Evolutionary conservation across 1,140 invertebrate species (phyloP).

Genomic region (Drosophila varians): DNA sequence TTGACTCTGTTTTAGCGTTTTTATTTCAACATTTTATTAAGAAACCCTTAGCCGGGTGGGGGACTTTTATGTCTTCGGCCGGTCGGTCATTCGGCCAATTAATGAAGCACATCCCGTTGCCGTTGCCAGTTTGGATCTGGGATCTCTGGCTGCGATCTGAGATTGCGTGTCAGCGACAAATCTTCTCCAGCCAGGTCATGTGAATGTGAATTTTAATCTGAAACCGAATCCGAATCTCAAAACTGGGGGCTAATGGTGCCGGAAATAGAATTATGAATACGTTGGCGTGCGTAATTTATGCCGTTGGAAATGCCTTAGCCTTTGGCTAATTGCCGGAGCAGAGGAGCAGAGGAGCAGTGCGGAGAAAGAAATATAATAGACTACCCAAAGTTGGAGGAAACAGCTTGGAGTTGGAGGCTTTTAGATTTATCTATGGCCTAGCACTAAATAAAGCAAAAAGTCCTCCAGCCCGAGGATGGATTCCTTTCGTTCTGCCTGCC

Average conservation of each 20-base stretch:
- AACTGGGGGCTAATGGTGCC: conserved; percentile 67
- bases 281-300: conserved; percentile 78
- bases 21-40: conserved; percentile 74
- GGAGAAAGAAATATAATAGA: background rate
- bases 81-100: conserved; percentile 49
- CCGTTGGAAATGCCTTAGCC: conserved; percentile 65
- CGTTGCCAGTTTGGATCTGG: too few relatives aligned
- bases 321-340: conserved; percentile 41
- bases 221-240: conserved; percentile 3
- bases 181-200: conserved; percentile 32
- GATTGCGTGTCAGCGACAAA: conserved; percentile 78
- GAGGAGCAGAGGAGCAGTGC: too few relatives aligned
- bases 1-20: conserved; percentile 67
- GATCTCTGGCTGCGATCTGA: conserved; percentile 15
- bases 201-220: conserved; percentile 1
- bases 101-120: conserved; percentile 80
- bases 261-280: conserved; percentile 81
- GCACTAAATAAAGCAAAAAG: conserved; percentile 68
- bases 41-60: conserved; percentile 70
- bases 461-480: conserved; percentile 11
- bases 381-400: background rate
- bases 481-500: background rate
- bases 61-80: conserved; percentile 43
- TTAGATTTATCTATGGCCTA: conserved; percentile 79
- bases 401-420: too few relatives aligned